Conservation (phyloP, 1,140 invertebrate species). For the Triops cancriformis region DNA sequence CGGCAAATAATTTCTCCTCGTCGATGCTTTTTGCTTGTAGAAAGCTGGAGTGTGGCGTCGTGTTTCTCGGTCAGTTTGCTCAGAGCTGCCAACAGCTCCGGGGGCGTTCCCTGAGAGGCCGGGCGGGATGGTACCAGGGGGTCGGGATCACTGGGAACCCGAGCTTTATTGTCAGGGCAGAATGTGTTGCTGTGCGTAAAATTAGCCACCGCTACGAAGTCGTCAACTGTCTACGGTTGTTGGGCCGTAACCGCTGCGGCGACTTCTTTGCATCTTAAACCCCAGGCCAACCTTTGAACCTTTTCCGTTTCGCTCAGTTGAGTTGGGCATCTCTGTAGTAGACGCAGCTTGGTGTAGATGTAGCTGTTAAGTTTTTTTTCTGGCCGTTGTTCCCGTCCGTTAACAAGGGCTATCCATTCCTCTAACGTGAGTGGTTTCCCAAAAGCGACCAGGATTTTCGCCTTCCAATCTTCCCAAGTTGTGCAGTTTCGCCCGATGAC, state of each 20-base stretch:
- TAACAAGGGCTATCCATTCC: constrained; percentile 8
- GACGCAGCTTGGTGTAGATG: constrained; percentile 19
- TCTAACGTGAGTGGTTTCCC: constrained; percentile 3
- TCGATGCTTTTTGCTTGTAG: neutral
- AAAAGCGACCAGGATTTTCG: neutral
- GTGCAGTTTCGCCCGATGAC: neutral
- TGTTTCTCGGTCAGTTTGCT: neutral
- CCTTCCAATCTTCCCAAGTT: constrained; percentile 6
- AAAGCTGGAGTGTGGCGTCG: neutral
- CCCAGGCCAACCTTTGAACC: constrained; percentile 19
- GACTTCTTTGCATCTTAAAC: neutral
- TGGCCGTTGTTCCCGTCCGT: neutral
- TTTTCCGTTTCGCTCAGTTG: neutral
- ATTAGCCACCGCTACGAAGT: constrained; percentile 2
- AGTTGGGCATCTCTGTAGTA: constrained; percentile 14
- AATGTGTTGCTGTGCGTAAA: neutral
- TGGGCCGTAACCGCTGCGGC: constrained; percentile 21
- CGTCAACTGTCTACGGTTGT: constrained; percentile 1
- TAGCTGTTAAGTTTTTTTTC: neutral
- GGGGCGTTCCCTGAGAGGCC: neutral
- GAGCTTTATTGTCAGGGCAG: neutral
- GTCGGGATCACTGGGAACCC: neutral
- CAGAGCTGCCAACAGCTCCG: neutral
- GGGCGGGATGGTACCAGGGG: neutral
- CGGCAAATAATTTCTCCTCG: neutral